Base-by-base conservation (phyloP, 2,888 invertebrate genomes). In the Monopis laevigella region DNA sequence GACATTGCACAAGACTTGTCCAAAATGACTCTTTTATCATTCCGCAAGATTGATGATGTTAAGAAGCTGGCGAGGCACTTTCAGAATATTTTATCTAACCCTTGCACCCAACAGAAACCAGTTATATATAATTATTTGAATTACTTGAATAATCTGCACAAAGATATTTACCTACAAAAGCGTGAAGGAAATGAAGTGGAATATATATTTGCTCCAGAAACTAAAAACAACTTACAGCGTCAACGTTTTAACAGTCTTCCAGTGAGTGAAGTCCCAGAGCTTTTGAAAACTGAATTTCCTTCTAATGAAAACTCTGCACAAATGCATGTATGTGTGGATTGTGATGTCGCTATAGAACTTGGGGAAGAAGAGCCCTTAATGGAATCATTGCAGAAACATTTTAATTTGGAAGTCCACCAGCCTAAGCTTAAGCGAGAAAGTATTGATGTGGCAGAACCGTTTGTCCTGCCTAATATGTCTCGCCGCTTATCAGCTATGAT, bases 221-320 rank as follows among this genome's bases (percentile, higher is more conserved):
- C 78, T 50, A 78, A 77, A 35, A 75, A 73, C 46, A 69, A 62
- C 41, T 45, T 78, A 6, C 80, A 80, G 17, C 46, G 80, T 14
- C 80, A 80, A 47, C 56, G 80, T 2, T 80, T 80, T 43, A 80
- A 80, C 48, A 80, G 80, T 47, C 54, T 80, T 11, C 78, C 77
- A 2, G 69, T 80, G 0, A 73, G 71, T 46, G 78, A 78, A 47
- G 77, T 78, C 40, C 77, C 78, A 11, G 78, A 80, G 35, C 44
- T 80, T 26, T 51, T 80, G 0, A 80, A 78, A 54, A 60, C 67
- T 0, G 80, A 78, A 44, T 49, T 74, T 2, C 40, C 66, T 4
- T 62, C 57, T 0, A 59, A 54, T 0, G 75, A 69, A 2, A 61
- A 69, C 11, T 74, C 77, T 0, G 65, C 67, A 16, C 80, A 72